These are phyloP conservation scores for Zootoca vivipara DNA, from an alignment of 2,113 vertebrate species.

Conservation along the genomic window DNA sequence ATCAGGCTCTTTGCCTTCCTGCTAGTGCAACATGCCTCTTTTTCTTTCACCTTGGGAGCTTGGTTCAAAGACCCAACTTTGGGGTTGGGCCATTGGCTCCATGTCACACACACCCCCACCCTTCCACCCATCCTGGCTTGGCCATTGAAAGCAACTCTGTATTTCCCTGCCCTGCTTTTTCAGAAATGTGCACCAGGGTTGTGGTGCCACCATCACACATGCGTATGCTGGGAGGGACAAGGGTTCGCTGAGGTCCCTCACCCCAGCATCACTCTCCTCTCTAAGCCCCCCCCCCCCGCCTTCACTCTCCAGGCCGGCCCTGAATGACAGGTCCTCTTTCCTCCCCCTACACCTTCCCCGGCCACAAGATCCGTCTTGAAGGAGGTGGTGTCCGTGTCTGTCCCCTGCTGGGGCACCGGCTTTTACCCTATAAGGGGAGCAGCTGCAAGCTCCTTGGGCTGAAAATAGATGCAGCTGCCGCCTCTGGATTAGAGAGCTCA, in stretches of 20 bases:
- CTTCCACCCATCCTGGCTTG: neutral
- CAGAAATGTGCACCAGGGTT: neutral
- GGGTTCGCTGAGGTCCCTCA: conserved; percentile 22
- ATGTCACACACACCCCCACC: neutral
- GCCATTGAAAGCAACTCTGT: neutral
- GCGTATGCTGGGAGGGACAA: neutral
- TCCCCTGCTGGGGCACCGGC: conserved; percentile 25
- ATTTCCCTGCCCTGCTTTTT: neutral
- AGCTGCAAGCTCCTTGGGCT: conserved; percentile 20
- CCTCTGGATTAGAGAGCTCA: conserved; percentile 39
- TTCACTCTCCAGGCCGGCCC: neutral
- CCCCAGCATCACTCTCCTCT: neutral
- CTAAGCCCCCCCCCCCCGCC: neutral
- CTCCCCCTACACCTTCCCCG: neutral
- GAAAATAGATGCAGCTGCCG: conserved; percentile 46
- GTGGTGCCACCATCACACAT: neutral
- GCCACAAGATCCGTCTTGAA: conserved; percentile 24
- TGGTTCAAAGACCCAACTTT: neutral
- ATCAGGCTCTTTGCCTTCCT: neutral
- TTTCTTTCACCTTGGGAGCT: neutral
- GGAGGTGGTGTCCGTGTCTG: conserved; percentile 25
- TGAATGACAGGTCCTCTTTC: conserved; percentile 17
- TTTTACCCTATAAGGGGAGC: conserved; percentile 43
- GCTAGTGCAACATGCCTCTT: neutral
- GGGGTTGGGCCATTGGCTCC: neutral